Percentiles rank a stretch among this genome's conserved stretches.
phyloP scores from a whole-genome alignment of 2,113 vertebrate species.

The Stegastes partitus region DNA sequence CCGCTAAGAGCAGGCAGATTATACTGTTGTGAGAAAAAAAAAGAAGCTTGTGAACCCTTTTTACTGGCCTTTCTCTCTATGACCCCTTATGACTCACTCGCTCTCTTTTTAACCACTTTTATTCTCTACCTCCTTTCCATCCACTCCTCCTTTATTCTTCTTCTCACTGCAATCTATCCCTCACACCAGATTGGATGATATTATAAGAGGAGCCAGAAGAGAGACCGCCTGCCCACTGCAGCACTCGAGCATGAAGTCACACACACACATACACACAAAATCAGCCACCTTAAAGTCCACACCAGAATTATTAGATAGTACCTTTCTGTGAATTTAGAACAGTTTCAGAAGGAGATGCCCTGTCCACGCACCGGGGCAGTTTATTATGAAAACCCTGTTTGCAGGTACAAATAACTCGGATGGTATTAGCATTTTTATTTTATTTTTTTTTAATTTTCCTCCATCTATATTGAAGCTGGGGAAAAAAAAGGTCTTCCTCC shows the following conservation, averaged over 20 bases:
- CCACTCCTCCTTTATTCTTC: constrained; percentile 10
- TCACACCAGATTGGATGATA: constrained; percentile 45
- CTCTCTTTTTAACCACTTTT: constrained; percentile 21
- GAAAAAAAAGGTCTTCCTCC: background rate
- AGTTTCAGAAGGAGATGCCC: background rate
- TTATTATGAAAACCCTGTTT: too few relatives aligned
- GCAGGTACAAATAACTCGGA: background rate
- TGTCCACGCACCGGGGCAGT: background rate
- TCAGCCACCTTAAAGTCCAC: constrained; percentile 1
- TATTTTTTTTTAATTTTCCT: background rate
- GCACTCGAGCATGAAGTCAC: background rate
- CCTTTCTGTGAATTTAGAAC: background rate
- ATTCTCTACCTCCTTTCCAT: constrained; percentile 30
- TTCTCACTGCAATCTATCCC: constrained; percentile 20
- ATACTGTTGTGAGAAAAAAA: constrained; percentile 31
- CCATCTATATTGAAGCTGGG: background rate
- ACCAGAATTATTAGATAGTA: constrained; percentile 1
- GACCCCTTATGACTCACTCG: constrained; percentile 27
- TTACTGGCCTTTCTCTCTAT: constrained; percentile 26
- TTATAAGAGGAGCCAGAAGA: constrained; percentile 30
- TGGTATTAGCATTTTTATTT: too few relatives aligned
- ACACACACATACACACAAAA: constrained; percentile 2
- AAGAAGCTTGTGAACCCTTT: constrained; percentile 26
- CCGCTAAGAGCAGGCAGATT: constrained; percentile 64
- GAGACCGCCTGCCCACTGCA: constrained; percentile 37